Evolutionary conservation across 2,113 vertebrate genomes (phyloP).

Genomic region (Bos taurus): DNA sequence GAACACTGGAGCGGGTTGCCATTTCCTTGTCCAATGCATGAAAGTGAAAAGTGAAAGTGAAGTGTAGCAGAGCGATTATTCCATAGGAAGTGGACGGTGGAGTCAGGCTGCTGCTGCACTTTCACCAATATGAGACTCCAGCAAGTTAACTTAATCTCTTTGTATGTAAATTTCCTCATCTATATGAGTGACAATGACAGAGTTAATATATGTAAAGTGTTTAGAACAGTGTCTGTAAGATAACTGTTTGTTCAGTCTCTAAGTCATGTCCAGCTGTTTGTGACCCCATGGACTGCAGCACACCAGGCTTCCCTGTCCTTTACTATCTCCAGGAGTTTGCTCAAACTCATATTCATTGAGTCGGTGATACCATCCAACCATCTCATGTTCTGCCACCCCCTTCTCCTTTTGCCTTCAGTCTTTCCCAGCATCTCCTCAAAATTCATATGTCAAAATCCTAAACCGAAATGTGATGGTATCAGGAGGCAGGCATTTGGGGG

Average conservation of each 20-base stretch:
- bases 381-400: background rate
- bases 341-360: background rate
- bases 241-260: background rate
- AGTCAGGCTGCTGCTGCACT: no score
- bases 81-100: fast-evolving
- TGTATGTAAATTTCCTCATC: background rate
- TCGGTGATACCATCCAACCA: background rate
- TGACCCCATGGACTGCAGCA: background rate
- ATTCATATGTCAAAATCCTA: background rate
- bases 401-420: background rate
- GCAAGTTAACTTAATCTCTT: background rate
- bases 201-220: background rate
- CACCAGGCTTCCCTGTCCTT: background rate
- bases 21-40: no score
- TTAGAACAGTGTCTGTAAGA: background rate
- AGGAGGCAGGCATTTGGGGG: background rate
- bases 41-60: no score
- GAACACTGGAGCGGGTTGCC: no score
- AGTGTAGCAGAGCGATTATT: background rate
- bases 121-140: background rate
- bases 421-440: background rate
- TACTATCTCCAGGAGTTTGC: background rate
- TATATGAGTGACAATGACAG: background rate
- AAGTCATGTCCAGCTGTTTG: background rate
- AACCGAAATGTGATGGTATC: background rate